Base-by-base conservation (phyloP, 2,113 vertebrate species). In the Mirounga angustirostris region DNA sequence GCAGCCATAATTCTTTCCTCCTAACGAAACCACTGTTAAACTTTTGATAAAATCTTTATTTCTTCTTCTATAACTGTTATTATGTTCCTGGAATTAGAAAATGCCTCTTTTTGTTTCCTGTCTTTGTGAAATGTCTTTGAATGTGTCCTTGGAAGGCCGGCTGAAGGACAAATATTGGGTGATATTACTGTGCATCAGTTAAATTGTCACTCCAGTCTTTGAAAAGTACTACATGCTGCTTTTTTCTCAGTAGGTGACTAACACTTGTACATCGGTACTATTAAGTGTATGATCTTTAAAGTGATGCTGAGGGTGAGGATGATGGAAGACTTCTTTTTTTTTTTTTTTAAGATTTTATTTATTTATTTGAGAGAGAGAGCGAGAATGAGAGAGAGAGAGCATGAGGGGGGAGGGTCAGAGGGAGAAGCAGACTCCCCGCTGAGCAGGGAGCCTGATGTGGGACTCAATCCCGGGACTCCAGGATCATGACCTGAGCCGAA, bases 91-190 rank as follows among this genome's bases (percentile, higher is more conserved):
- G 52, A 83, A 82, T 94, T 92, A 78, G 69, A 89, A 92, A 89
- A 82, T 94, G 61, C 22, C n/a, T 11, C 10, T 79, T 95, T 94
- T 90, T 87, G 80, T 90, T n/a, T 90, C 11, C n/a, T 79, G 54
- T 58, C 93, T 96, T 58, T 95, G 26, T 92, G 88, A 94, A 94
- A 65, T 90, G 33, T 58, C 67, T 94, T 97, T 95, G 59, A 65
- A 0, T 67, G 33, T 83, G 79, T 85, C 59, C 61, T 96, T 87
- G 95, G 52, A 82, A 95, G 78, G 80, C 76, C 65, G 58, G 14
- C 82, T 94, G 26, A 94, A 73, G 73, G 83, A 81, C 43, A 69
- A 76, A 69, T 89, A 89, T 11, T 95, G 43, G 43, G 36, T 71
- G 59, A 33, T 82, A 33, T 30, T 36, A 76, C 12, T 69, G 36